Evolutionary conservation across 2,797 vertebrate species (phyloP).

Genomic region (Aplochiton taeniatus): DNA sequence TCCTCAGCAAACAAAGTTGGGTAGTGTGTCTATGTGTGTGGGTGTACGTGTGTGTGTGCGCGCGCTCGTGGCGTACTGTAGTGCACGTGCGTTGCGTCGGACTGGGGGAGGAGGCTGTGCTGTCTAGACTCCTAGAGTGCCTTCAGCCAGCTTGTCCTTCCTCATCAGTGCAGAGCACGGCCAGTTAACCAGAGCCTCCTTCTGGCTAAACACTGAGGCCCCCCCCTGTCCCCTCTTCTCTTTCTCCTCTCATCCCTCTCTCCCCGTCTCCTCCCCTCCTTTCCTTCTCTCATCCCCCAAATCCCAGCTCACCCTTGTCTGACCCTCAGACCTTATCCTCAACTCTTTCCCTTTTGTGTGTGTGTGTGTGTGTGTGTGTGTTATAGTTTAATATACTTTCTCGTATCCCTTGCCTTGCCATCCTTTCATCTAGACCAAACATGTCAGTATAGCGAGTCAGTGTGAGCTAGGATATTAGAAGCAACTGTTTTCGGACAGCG

Average conservation of each 20-base stretch:
- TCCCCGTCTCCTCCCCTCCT: neutral
- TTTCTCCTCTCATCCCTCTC: neutral
- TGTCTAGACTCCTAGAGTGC: slow-evolving; percentile 2
- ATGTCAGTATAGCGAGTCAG: no score
- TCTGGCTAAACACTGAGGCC: neutral
- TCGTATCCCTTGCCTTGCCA: no score
- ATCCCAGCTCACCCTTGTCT: neutral
- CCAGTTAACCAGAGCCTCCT: neutral
- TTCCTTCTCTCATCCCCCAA: neutral
- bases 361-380: no score
- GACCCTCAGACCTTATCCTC: neutral
- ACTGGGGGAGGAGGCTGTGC: no score
- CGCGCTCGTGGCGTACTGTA: no score
- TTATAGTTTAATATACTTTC: no score
- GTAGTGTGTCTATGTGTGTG: neutral
- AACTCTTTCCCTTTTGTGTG: neutral
- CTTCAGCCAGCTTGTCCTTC: neutral
- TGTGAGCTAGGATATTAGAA: no score
- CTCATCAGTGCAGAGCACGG: neutral
- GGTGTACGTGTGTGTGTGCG: neutral
- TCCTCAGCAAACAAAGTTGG: no score
- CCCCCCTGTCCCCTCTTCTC: neutral
- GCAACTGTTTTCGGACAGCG: no score
- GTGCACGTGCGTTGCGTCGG: no score
- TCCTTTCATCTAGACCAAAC: no score